Evolutionary conservation across 2,888 invertebrate genomes (phyloP), one percentile per base, ranked within the genome.

Genomic region (Aleiodes testaceus): DNA sequence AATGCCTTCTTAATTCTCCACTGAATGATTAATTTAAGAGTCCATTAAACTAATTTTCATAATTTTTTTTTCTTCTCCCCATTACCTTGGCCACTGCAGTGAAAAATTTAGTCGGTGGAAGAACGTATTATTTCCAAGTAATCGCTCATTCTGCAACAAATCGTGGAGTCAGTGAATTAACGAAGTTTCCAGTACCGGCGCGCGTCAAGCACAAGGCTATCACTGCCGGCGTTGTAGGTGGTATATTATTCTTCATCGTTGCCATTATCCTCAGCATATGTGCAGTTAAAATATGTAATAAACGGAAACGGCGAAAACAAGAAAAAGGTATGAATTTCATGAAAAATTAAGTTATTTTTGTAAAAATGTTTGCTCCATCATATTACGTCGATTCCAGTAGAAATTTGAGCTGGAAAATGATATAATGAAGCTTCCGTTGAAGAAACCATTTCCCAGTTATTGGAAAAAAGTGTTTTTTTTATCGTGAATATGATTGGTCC

Each of bases 211-310:
- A 96, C 90, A 96, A 96, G 92, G 97, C 97, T 79, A 96, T 97
- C 88, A 97, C 96, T 75, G 97, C 98, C 84, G 98, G 97, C 77
- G 96, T 98, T 83, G 97, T 98, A 80, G 98, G 98, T 82, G 98
- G 98, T 79, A 94, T 98, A 85, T 92, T 98, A 87, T 98, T 98
- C 92, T 97, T 98, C 91, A 95, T 98, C 87, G 97, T 98, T 85
- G 97, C 97, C 88, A 97, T 98, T 89, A 96, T 98, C 87, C 92
- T 98, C 85, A 97, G 97, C 83, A 95, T 98, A 86, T 97, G 98
- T 91, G 97, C 97, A 83, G 97, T 98, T 86, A 97, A 98, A 91
- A 97, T 97, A 89, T 97, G 97, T 92, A 98, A 97, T 91, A 97
- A 97, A 90, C 92, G 97, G 87, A 97, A 97, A 90, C 92, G 97